phyloP scores from a whole-genome alignment of 2,113 vertebrate species.

The Lethenteron reissneri region DNA sequence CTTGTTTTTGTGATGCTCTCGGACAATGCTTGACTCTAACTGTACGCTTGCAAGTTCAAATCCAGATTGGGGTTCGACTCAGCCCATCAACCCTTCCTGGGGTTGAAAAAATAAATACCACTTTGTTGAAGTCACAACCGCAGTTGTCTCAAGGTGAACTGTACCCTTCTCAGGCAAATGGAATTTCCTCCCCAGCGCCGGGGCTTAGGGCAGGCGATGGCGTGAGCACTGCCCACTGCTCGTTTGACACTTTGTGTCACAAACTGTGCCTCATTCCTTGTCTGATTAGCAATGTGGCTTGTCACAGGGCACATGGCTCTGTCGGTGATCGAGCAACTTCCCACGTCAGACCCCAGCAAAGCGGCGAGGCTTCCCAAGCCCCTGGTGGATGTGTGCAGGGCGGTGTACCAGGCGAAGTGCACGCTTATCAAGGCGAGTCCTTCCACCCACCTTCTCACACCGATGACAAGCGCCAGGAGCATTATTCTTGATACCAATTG shows the following conservation, averaged over 20 bases:
- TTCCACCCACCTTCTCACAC: not conserved
- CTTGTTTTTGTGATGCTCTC: no score
- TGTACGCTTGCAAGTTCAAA: no score
- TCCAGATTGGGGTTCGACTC: no score
- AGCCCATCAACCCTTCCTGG: no score
- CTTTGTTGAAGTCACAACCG: not conserved
- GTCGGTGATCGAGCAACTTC: conserved; percentile 58
- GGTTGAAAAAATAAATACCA: no score
- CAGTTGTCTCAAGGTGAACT: conserved; percentile 9
- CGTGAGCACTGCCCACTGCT: not conserved
- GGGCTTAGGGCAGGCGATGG: not conserved
- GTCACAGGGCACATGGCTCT: conserved; percentile 60
- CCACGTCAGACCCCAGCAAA: conserved; percentile 72
- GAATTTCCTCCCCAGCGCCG: not conserved
- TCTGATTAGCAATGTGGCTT: not conserved
- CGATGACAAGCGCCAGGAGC: no score
- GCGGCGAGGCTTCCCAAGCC: conserved; percentile 69
- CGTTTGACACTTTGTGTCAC: not conserved
- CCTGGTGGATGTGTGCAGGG: conserved; percentile 83
- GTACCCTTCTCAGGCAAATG: conserved; percentile 11
- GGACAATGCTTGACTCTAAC: no score
- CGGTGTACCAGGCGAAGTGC: conserved; percentile 94
- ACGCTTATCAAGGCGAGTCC: conserved; percentile 70
- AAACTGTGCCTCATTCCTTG: not conserved
- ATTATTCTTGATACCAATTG: no score